Conservation (phyloP, 2,113 vertebrate species). For the Henicopernis longicauda region DNA sequence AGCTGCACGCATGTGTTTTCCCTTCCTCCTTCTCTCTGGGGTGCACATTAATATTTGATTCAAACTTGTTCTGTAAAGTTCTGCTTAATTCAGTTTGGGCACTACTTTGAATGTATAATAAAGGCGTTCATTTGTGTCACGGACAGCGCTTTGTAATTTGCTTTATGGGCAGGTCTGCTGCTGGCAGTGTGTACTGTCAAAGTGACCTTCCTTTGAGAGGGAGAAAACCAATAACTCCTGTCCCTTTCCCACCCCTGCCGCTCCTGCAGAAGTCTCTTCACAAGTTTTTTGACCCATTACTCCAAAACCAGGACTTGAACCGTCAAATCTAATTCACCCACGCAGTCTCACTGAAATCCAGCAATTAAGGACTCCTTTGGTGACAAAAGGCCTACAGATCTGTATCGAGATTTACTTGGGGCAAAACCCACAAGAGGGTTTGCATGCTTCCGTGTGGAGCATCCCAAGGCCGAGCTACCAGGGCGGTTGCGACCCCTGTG, state of each 20-base stretch:
- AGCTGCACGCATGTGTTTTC: neutral
- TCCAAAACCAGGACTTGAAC: neutral
- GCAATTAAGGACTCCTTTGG: neutral
- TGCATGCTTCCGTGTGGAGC: neutral
- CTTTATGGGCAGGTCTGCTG: constrained; percentile 21
- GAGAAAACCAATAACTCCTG: neutral
- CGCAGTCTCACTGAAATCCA: neutral
- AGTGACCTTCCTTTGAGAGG: constrained; percentile 7
- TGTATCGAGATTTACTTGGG: neutral
- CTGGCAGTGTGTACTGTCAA: neutral
- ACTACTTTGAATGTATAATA: constrained; percentile 33
- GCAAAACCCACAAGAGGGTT: neutral
- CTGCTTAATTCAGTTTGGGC: constrained; percentile 13
- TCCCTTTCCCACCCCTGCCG: neutral
- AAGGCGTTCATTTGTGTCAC: neutral
- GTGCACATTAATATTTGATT: constrained; percentile 11
- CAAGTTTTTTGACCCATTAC: neutral
- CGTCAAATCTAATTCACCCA: neutral
- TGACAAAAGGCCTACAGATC: neutral
- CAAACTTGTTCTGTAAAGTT: constrained; percentile 29
- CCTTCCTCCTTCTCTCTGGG: neutral
- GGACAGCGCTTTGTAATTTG: constrained; percentile 17
- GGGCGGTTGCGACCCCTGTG: accelerated
- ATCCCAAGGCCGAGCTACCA: neutral
- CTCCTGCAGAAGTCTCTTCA: neutral